These are phyloP conservation scores for Byasa hedistus DNA, from an alignment of 2,888 invertebrate genomes.

Conservation along the genomic window DNA sequence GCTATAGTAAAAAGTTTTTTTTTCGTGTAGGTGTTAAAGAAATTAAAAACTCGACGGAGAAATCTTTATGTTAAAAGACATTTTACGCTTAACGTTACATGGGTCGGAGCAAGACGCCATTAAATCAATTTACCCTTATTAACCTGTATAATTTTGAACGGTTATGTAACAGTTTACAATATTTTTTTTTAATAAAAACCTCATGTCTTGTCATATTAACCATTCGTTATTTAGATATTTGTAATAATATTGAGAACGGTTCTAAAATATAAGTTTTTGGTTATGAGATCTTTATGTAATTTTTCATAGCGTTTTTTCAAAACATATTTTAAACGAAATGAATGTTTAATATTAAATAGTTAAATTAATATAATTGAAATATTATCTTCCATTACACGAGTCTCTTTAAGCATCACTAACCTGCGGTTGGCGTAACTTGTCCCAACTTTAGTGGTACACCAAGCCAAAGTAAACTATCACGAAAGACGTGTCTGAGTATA, in stretches of 20 bases:
- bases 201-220: too few relatives aligned
- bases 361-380: neutral
- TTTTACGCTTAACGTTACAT: neutral
- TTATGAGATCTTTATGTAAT: too few relatives aligned
- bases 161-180: neutral
- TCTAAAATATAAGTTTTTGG: too few relatives aligned
- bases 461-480: slow-evolving; percentile 7
- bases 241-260: too few relatives aligned
- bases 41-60: neutral
- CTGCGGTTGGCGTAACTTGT: neutral
- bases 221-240: too few relatives aligned
- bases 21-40: neutral
- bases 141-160: neutral
- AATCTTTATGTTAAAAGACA: slow-evolving; percentile 4
- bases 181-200: neutral
- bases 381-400: neutral
- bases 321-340: too few relatives aligned
- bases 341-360: too few relatives aligned
- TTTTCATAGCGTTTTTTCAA: too few relatives aligned
- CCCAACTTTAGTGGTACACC: neutral
- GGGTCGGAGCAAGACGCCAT: neutral
- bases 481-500: slow-evolving; percentile 2
- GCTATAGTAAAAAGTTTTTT: neutral
- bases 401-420: neutral
- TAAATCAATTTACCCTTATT: slow-evolving; percentile 3